A percentile compares a stretch with the other conserved stretches of the same genome.
Evolutionary conservation across 1,140 invertebrate genomes (phyloP).

Genomic region (Drosophila trapezifrons): DNA sequence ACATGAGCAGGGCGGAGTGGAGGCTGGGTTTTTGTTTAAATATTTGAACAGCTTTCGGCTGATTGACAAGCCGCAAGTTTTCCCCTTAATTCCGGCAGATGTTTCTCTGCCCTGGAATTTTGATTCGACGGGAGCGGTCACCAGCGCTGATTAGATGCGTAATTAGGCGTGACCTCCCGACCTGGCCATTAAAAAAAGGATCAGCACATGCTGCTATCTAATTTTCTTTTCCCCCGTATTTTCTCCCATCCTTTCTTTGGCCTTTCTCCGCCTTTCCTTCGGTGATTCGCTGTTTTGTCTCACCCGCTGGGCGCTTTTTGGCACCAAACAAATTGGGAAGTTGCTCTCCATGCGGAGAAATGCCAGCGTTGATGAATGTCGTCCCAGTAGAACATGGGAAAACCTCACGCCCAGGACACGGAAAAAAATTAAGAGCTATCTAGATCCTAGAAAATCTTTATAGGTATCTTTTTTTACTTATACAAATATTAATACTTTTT

Average conservation of each 20-base stretch:
- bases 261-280: constrained; percentile 21
- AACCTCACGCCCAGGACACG: constrained; percentile 14
- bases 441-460: not conserved
- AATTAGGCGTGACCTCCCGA: constrained; percentile 66
- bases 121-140: constrained; percentile 28
- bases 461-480: not conserved
- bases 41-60: constrained; percentile 72
- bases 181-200: constrained; percentile 56
- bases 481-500: not conserved
- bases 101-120: constrained; percentile 19
- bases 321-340: constrained; percentile 37
- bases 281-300: constrained; percentile 18
- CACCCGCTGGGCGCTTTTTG: constrained; percentile 48
- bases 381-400: constrained; percentile 30
- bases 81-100: constrained; percentile 30
- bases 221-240: constrained; percentile 51
- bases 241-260: constrained; percentile 13
- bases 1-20: constrained; percentile 11
- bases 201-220: constrained; percentile 70
- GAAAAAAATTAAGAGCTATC: not conserved
- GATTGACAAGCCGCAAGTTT: constrained; percentile 65
- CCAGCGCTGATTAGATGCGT: constrained; percentile 71
- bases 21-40: constrained; percentile 51
- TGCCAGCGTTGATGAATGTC: constrained; percentile 43
- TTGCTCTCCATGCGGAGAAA: constrained; percentile 48